These are phyloP conservation scores for Tetropium fuscum DNA, from an alignment of 2,888 invertebrate genomes.

Conservation along the genomic window DNA sequence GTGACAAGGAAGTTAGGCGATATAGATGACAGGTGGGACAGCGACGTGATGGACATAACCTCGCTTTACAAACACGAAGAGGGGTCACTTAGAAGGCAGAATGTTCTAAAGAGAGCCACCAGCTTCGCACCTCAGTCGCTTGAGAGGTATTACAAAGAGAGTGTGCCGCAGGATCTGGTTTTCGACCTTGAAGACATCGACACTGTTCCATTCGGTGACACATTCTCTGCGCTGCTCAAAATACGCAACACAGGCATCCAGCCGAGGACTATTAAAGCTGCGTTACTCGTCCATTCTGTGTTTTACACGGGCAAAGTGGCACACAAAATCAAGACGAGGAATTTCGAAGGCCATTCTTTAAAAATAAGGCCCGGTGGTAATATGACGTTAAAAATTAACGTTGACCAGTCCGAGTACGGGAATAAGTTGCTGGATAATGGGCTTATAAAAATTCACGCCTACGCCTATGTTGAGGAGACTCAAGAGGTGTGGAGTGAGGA, in stretches of 20 bases:
- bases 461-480: constrained; percentile 83
- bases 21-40: constrained; percentile 78
- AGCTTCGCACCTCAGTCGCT: constrained; percentile 73
- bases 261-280: constrained; percentile 73
- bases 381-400: constrained; percentile 69
- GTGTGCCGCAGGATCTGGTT: constrained; percentile 72
- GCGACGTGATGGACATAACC: constrained; percentile 78
- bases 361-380: constrained; percentile 67
- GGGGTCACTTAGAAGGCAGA: constrained; percentile 79
- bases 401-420: constrained; percentile 79
- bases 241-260: constrained; percentile 73
- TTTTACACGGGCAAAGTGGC: constrained; percentile 87
- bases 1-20: constrained; percentile 80
- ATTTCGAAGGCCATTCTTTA: constrained; percentile 75
- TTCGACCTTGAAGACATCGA: constrained; percentile 77
- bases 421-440: constrained; percentile 85
- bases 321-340: constrained; percentile 76
- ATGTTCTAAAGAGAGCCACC: constrained; percentile 82
- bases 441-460: constrained; percentile 82
- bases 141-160: constrained; percentile 68
- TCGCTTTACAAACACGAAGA: constrained; percentile 78
- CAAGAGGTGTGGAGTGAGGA: constrained; percentile 86
- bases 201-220: constrained; percentile 76
- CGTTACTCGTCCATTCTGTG: constrained; percentile 76
- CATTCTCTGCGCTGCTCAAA: constrained; percentile 75